Conservation (phyloP, 2,888 invertebrate species). For the Torymus tubicola region DNA sequence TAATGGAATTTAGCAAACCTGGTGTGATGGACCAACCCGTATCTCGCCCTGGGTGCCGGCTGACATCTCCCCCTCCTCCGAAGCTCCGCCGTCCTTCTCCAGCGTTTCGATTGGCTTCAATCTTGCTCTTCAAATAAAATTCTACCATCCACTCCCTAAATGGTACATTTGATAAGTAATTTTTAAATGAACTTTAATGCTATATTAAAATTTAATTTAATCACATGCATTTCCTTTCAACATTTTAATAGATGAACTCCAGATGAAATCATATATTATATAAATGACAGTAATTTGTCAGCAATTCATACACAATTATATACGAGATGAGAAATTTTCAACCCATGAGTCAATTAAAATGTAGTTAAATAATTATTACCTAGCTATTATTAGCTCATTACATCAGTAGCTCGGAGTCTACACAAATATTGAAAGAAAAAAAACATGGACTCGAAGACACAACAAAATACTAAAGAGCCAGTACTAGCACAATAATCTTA, state of each 20-base stretch:
- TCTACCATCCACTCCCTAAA: slow-evolving; percentile 74
- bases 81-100: slow-evolving; percentile 76
- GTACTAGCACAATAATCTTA: too few species aligned
- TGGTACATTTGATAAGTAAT: slow-evolving; percentile 69
- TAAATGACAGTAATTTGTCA: too few species aligned
- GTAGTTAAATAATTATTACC: neutral
- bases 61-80: slow-evolving; percentile 77
- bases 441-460: too few species aligned
- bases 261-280: too few species aligned
- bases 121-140: slow-evolving; percentile 74
- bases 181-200: slow-evolving; percentile 48
- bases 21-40: slow-evolving; percentile 87
- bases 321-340: neutral
- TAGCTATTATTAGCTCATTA: neutral
- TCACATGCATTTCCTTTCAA: neutral
- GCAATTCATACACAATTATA: too few species aligned
- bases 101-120: slow-evolving; percentile 74
- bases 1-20: slow-evolving; percentile 76
- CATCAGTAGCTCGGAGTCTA: neutral
- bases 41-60: slow-evolving; percentile 87
- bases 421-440: neutral
- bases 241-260: too few species aligned
- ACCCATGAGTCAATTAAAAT: neutral
- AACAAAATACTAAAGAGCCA: too few species aligned
- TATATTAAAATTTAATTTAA: slow-evolving; percentile 4